A percentile compares a stretch with the other conserved stretches of the same genome.
phyloP scores from a whole-genome alignment of 2,888 invertebrate genomes.

The Tillus elongatus region DNA sequence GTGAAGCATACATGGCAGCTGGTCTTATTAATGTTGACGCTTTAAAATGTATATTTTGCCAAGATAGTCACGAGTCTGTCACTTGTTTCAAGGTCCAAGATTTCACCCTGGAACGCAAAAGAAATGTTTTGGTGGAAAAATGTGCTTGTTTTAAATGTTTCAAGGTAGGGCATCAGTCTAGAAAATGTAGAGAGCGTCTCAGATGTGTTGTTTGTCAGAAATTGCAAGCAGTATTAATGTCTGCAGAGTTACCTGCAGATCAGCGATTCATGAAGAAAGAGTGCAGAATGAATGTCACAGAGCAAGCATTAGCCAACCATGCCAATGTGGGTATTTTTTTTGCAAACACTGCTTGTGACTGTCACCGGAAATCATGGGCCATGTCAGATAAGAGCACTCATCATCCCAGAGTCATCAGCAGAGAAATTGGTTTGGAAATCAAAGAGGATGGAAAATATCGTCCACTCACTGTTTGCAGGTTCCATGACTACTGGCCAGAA shows the following conservation, averaged over 20 bases:
- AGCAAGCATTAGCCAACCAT: slow-evolving; percentile 3
- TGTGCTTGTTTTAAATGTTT: slow-evolving; percentile 5
- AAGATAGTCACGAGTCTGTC: too few relatives aligned
- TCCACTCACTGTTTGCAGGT: slow-evolving; percentile 10
- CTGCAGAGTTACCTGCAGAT: not conserved
- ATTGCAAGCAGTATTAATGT: slow-evolving; percentile 6
- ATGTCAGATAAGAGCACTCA: not conserved
- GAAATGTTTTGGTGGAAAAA: too few relatives aligned
- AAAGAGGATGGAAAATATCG: slow-evolving; percentile 3
- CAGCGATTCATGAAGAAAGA: not conserved
- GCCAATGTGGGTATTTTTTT: not conserved
- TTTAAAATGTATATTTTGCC: slow-evolving; percentile 18
- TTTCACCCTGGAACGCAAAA: too few relatives aligned
- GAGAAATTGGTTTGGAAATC: not conserved
- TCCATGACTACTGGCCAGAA: not conserved
- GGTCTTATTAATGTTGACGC: slow-evolving; percentile 16
- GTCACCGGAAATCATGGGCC: not conserved
- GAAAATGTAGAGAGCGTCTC: slow-evolving; percentile 6
- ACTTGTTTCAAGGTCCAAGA: too few relatives aligned
- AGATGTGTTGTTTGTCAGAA: slow-evolving; percentile 7
- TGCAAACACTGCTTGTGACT: slow-evolving; percentile 1
- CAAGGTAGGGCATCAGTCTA: slow-evolving; percentile 6
- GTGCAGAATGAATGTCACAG: not conserved
- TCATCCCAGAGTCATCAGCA: not conserved
- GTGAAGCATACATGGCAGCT: too few relatives aligned